Evolutionary conservation across 30 jellyfish, hydroid and myxozoan species (phyloP).

Genomic region (Aurelia aurita complex sp. Pacific): DNA sequence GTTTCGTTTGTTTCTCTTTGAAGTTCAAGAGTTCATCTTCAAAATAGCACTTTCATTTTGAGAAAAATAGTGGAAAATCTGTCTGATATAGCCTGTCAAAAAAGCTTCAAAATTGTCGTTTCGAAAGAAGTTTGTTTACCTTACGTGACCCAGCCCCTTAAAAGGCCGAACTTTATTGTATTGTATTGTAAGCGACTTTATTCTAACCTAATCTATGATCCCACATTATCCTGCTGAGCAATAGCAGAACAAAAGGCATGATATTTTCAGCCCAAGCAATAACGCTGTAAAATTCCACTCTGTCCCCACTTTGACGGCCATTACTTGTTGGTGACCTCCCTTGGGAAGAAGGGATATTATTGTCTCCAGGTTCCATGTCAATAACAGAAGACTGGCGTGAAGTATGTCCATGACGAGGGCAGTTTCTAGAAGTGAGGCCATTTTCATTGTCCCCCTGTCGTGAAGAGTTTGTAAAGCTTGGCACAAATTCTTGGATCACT

Average conservation of each 20-base stretch:
- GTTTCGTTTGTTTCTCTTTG: no score
- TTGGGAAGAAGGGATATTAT: conserved; percentile 30
- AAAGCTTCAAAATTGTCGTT: no score
- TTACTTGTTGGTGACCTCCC: conserved; percentile 56
- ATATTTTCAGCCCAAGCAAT: conserved; percentile 91
- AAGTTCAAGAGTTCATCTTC: no score
- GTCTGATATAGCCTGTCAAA: no score
- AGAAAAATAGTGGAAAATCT: no score
- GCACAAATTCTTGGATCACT: conserved; percentile 86
- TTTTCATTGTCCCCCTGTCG: conserved; percentile 44
- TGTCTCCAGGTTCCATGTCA: conserved; percentile 75
- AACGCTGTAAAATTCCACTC: conserved; percentile 86
- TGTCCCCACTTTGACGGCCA: conserved; percentile 65
- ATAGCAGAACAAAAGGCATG: conserved; percentile 76
- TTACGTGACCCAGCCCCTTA: no score
- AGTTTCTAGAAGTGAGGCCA: conserved; percentile 53
- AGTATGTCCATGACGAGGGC: conserved; percentile 40
- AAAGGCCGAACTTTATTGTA: no score
- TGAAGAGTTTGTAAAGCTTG: conserved; percentile 55
- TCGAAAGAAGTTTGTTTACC: no score
- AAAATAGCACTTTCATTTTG: no score
- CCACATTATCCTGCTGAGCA: conserved; percentile 91
- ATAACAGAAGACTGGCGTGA: conserved; percentile 77
- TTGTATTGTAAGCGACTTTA: no score
- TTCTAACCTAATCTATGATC: conserved; percentile 93